Evolutionary conservation across 2,888 invertebrate genomes (phyloP), one percentile per base, ranked within the genome.

Genomic region (Leptura quadrifasciata): DNA sequence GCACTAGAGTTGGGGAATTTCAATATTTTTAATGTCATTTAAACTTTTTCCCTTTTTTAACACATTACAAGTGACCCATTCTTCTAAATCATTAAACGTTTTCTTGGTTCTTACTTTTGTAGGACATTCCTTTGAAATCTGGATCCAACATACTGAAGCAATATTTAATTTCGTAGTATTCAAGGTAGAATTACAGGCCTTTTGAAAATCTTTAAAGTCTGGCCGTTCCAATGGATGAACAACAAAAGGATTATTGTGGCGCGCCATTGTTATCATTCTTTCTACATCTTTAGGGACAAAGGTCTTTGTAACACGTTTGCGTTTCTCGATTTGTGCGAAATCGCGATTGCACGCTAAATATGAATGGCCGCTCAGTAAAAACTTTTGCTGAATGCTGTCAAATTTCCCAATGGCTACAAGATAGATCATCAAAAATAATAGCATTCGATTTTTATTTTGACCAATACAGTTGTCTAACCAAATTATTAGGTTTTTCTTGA

Each of bases 391-490:
- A 27, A 27, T 27, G 27, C 27, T 27, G 27, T 27, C 8, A 27
- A 27, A n/a, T n/a, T n/a, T n/a, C n/a, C n/a, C n/a, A n/a, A n/a
- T n/a, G n/a, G n/a, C n/a, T n/a, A n/a, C n/a, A n/a, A n/a, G n/a
- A n/a, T n/a, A n/a, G n/a, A n/a, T n/a, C n/a, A 27, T 60, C 24
- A 52, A 2, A 21, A 67, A 54, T 12, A 67, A 5, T 21, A 54
- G 54, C 67, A 67, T 67, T 2, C 54, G 24, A 21, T 67, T 27
- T 77, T 77, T 58, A 21, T 75, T 77, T 47, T 74, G 70, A 9
- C 74, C 70, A 20, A 74, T 74, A 52, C 76, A 78, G 73, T 78
- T 78, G 35, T 76, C 74, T 27, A 35, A 31, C 70, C 73, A 78
- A 15, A 76, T 65, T 9, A 70, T 24, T 20, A 76, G 57, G 12